phyloP scores from a whole-genome alignment of 1,140 invertebrate species.

The Drosophila kepulauana region DNA sequence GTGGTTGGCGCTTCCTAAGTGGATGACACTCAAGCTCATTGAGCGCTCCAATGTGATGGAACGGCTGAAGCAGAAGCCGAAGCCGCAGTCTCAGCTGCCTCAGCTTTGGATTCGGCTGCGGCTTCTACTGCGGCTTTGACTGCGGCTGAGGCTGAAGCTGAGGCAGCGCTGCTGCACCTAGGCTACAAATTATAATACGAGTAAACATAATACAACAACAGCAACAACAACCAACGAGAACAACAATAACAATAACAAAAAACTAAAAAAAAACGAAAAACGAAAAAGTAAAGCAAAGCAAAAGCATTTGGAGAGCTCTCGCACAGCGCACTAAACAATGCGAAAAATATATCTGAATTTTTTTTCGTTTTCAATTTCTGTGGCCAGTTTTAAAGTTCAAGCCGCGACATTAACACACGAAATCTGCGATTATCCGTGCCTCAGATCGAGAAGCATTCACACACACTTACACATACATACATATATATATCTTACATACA shows the following conservation, averaged over 20 bases:
- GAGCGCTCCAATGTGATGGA: slow-evolving; percentile 70
- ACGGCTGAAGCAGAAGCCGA: slow-evolving; percentile 2
- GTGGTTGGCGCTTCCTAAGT: slow-evolving; percentile 82
- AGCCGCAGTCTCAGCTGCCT: not conserved
- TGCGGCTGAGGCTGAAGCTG: slow-evolving; percentile 1
- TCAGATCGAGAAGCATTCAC: slow-evolving; percentile 20
- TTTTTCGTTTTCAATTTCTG: slow-evolving; percentile 73
- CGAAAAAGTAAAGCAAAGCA: slow-evolving; percentile 23
- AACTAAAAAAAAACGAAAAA: slow-evolving; percentile 1
- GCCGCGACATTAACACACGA: slow-evolving; percentile 82
- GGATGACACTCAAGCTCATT: slow-evolving; percentile 83
- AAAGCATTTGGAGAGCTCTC: slow-evolving; percentile 38
- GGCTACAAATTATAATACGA: slow-evolving; percentile 59
- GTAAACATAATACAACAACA: slow-evolving; percentile 79
- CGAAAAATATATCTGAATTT: slow-evolving; percentile 70
- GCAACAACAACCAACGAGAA: slow-evolving; percentile 11
- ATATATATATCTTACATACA: not conserved
- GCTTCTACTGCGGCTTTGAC: not conserved
- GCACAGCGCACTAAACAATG: slow-evolving; percentile 76
- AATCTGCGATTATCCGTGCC: slow-evolving; percentile 72
- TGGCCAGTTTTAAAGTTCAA: slow-evolving; percentile 80
- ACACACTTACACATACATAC: not conserved
- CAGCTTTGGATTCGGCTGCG: not conserved
- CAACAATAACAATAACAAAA: slow-evolving; percentile 49
- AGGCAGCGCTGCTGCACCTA: slow-evolving; percentile 71